phyloP scores from a whole-genome alignment of 1,140 invertebrate species.

The Caligus rogercresseyi region DNA sequence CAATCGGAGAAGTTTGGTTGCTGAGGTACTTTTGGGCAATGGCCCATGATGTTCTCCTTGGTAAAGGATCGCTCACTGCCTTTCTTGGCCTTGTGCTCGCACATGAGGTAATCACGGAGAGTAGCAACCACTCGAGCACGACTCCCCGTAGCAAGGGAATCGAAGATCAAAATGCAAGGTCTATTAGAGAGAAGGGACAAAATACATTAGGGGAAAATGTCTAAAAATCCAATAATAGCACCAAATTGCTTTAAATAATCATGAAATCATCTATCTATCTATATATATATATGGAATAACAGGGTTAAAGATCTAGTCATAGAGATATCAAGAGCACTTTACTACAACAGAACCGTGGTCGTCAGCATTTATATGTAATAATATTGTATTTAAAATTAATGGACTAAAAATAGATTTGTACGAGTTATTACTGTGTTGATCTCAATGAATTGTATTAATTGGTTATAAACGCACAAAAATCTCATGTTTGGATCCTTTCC shows the following conservation, averaged over 20 bases:
- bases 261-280: no score
- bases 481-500: no score
- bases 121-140: conserved; percentile 63
- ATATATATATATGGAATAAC: no score
- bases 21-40: conserved; percentile 72
- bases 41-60: conserved; percentile 61
- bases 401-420: no score
- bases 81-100: conserved; percentile 64
- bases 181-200: conserved; percentile 26
- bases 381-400: no score
- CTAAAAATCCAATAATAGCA: background rate
- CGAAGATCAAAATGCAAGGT: conserved; percentile 84
- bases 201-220: background rate
- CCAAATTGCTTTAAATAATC: background rate
- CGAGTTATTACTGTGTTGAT: no score
- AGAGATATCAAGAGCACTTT: no score
- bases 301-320: no score
- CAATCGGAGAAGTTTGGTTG: conserved; percentile 95
- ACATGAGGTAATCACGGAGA: conserved; percentile 65
- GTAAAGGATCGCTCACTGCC: conserved; percentile 45
- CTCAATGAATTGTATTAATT: no score
- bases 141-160: conserved; percentile 65
- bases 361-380: no score
- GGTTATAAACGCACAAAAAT: no score
- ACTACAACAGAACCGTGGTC: no score